These are phyloP conservation scores for Watsonalla cultraria DNA, from an alignment of 2,888 invertebrate genomes.

Conservation along the genomic window DNA sequence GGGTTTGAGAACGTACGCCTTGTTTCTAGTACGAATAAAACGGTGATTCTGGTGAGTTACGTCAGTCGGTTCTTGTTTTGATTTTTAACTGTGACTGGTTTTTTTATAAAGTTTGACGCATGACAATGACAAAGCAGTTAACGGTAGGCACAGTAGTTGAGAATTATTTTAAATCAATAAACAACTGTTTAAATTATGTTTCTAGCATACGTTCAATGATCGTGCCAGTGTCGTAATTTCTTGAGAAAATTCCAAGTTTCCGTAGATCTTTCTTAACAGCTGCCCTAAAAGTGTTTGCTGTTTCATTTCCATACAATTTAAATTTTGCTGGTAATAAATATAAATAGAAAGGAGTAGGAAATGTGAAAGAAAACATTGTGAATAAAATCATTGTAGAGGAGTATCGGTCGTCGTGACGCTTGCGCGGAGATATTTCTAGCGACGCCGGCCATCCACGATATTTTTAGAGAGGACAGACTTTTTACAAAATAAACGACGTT, in stretches of 20 bases:
- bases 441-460: constrained; percentile 63
- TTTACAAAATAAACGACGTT: constrained; percentile 72
- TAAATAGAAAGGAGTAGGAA: constrained; percentile 3
- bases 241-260: neutral
- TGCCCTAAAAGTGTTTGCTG: too few relatives aligned
- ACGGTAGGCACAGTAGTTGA: too few relatives aligned
- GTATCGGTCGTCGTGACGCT: constrained; percentile 38
- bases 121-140: too few relatives aligned
- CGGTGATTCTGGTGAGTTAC: neutral
- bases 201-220: neutral
- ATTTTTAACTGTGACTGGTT: too few relatives aligned
- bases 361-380: constrained; percentile 11
- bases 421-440: constrained; percentile 59
- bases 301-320: too few relatives aligned
- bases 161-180: too few relatives aligned
- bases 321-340: neutral
- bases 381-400: constrained; percentile 17
- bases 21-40: neutral
- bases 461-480: constrained; percentile 73
- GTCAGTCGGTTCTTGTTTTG: neutral
- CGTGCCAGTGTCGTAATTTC: neutral
- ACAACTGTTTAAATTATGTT: neutral
- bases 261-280: too few relatives aligned
- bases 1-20: neutral
- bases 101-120: too few relatives aligned